Evolutionary conservation across 2,888 invertebrate genomes (phyloP), one percentile per base, ranked within the genome.

Genomic region (Lobophora halterata): DNA sequence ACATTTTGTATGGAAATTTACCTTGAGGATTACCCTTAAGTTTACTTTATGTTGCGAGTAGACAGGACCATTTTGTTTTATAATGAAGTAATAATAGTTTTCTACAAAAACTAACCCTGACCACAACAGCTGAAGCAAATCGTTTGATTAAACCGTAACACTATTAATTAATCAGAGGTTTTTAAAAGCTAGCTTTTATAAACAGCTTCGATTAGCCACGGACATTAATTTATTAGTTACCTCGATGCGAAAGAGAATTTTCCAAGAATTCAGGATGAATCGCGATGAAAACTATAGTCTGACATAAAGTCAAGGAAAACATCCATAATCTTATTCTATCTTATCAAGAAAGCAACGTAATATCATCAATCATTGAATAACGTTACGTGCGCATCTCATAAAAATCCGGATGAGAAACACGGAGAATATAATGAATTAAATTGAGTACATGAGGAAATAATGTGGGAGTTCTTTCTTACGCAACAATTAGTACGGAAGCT

Each of bases 391-490:
- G 26, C 21, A 39, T 29, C 27, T 44, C 27, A 29, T 37, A 39
- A 45, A 12, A 46, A 48, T 26, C 27, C 48, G 46, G 50, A 53
- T 48, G 33, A 21, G 32, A 32, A 41, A 33, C 19, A 25, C 5
- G 23, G 52, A 49, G 44, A 48, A 46, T 46, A 40, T 46, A 27
- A 25, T 42, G 29, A 43, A 45, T 36, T 35, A 41, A 47, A 49
- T 49, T 38, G n/a, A n/a, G n/a, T n/a, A 47, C 31, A 37, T 41
- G 40, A 48, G 37, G 39, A 39, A 48, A 42, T 27, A 47, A 40
- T 57, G 61, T 66, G 70, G 44, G 65, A 71, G 43, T 37, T 16
- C 60, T n/a, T n/a, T n/a, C n/a, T 70, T 65, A 60, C 51, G 45
- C 52, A 66, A 67, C 46, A 56, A 62, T 62, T 55, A 55, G 49